phyloP scores from a whole-genome alignment of 2,797 vertebrate genomes.

The Clarias platycephalus region DNA sequence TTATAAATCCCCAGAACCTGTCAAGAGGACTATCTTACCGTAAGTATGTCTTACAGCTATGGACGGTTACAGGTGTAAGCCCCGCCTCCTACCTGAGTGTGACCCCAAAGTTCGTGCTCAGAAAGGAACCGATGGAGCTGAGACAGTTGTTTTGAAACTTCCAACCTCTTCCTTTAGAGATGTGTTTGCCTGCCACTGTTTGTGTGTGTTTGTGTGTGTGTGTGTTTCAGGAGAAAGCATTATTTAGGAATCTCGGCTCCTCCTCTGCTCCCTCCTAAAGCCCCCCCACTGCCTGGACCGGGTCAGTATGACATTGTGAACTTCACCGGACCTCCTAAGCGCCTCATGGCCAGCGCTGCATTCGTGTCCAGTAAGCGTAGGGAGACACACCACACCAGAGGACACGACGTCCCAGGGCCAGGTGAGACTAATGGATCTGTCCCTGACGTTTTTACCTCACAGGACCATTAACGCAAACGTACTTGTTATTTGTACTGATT shows the following conservation, averaged over 20 bases:
- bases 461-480: background rate
- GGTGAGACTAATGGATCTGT: constrained; percentile 62
- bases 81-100: background rate
- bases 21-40: constrained; percentile 63
- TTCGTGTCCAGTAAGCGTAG: constrained; percentile 76
- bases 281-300: constrained; percentile 71
- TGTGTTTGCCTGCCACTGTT: background rate
- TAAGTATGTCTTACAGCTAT: constrained; percentile 58
- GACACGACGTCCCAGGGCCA: constrained; percentile 70
- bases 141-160: background rate
- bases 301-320: constrained; percentile 71
- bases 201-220: constrained; percentile 11
- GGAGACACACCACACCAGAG: constrained; percentile 20
- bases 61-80: background rate
- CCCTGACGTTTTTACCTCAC: background rate
- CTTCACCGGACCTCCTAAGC: constrained; percentile 57
- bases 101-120: background rate
- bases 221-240: constrained; percentile 69
- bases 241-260: constrained; percentile 68
- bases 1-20: constrained; percentile 51
- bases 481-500: background rate
- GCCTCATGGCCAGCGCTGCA: constrained; percentile 67
- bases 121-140: too few species aligned
- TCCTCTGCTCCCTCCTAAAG: constrained; percentile 65
- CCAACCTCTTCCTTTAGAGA: too few species aligned